Conservation (phyloP, 2,888 invertebrate species). For the Amaurobius ferox region DNA sequence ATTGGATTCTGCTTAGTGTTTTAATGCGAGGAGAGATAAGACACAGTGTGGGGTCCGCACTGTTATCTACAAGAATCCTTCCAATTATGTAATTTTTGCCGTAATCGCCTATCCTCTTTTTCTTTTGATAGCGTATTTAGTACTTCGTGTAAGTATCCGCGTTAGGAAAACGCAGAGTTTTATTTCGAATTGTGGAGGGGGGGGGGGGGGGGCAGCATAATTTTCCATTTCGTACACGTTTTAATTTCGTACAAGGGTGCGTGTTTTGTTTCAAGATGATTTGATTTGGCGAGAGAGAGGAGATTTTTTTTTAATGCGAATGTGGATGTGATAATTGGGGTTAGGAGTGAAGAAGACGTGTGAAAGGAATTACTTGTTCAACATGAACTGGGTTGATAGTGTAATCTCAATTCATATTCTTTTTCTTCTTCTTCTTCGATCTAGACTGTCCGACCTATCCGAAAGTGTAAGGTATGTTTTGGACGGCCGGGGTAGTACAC, state of each 20-base stretch:
- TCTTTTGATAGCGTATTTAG: slow-evolving; percentile 21
- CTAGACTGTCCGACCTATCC: no score
- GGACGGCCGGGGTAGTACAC: no score
- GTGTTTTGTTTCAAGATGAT: neutral
- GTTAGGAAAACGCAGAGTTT: neutral
- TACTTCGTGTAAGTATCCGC: neutral
- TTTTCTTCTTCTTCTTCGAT: no score
- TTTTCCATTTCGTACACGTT: slow-evolving; percentile 18
- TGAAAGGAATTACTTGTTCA: no score
- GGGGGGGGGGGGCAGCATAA: neutral
- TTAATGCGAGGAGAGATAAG: slow-evolving; percentile 51
- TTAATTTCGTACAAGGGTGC: neutral
- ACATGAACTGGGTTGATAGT: no score
- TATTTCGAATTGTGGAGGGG: neutral
- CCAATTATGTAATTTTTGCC: slow-evolving; percentile 68
- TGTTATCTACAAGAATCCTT: slow-evolving; percentile 43
- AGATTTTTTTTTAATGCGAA: no score
- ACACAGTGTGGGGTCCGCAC: slow-evolving; percentile 17
- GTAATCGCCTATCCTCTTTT: slow-evolving; percentile 40
- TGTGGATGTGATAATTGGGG: no score
- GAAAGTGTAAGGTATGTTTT: no score
- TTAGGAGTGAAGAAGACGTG: no score
- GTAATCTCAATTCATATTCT: no score
- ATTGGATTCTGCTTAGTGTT: slow-evolving; percentile 42
- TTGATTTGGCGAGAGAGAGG: neutral